These are phyloP conservation scores for Elaphurus davidianus DNA, from an alignment of 2,113 vertebrate genomes.

Conservation along the genomic window DNA sequence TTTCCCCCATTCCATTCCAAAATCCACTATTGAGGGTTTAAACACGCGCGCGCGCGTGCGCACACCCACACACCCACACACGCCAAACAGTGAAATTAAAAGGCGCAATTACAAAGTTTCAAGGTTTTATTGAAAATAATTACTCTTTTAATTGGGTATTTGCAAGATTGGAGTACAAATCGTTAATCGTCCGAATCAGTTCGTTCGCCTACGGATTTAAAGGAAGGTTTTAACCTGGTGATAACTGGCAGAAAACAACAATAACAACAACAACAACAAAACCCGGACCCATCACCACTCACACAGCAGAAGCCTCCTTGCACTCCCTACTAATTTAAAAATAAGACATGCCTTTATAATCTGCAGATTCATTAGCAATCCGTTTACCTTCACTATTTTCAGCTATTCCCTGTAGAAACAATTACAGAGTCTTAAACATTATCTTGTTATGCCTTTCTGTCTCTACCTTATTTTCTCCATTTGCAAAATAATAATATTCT, in stretches of 20 bases:
- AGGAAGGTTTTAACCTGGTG: neutral
- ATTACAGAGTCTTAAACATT: neutral
- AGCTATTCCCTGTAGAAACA: neutral
- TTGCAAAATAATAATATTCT: conserved; percentile 41
- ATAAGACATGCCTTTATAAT: neutral
- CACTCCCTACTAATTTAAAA: neutral
- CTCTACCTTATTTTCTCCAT: conserved; percentile 1
- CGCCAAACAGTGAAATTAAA: neutral
- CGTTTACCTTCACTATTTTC: conserved; percentile 2
- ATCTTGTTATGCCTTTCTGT: neutral
- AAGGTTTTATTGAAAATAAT: conserved; percentile 53
- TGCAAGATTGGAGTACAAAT: conserved; percentile 18
- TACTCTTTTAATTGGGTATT: conserved; percentile 7
- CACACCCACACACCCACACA: rapidly evolving
- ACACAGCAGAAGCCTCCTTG: neutral
- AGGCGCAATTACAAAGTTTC: neutral
- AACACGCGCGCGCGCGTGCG: neutral
- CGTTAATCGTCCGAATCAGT: neutral
- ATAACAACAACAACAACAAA: neutral
- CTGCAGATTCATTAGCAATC: neutral
- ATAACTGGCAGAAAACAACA: neutral
- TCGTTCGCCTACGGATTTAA: neutral
- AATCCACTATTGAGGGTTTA: neutral
- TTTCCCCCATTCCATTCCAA: neutral
- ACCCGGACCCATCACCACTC: neutral